phyloP scores from a whole-genome alignment of 2,888 invertebrate genomes.

The Lingula anatina region DNA sequence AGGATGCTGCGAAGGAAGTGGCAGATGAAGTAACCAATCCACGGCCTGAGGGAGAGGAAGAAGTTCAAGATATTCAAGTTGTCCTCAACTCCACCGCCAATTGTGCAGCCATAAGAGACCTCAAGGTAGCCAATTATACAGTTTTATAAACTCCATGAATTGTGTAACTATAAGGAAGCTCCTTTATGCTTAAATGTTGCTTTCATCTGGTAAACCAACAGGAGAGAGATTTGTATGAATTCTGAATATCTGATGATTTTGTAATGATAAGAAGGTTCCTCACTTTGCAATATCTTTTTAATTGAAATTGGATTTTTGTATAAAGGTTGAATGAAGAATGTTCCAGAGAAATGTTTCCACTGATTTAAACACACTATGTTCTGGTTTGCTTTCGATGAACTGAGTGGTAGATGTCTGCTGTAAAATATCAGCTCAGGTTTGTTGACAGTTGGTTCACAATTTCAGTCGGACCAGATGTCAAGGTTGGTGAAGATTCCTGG shows the following conservation, averaged over 20 bases:
- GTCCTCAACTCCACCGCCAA: slow-evolving; percentile 78
- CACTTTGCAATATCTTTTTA: no score
- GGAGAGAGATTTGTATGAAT: not conserved
- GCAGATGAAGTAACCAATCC: slow-evolving; percentile 95
- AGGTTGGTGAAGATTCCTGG: slow-evolving; percentile 91
- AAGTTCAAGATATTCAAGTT: slow-evolving; percentile 86
- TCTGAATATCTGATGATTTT: not conserved
- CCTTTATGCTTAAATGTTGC: no score
- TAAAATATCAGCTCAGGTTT: not conserved
- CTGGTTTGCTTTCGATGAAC: no score
- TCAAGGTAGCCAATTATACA: no score
- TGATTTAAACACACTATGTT: no score
- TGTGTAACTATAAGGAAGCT: no score
- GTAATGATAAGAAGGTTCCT: no score
- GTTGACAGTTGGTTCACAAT: slow-evolving; percentile 1
- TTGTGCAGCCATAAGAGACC: slow-evolving; percentile 73
- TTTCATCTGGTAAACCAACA: not conserved
- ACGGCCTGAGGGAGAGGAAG: slow-evolving; percentile 82
- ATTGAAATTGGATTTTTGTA: no score
- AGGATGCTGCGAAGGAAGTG: slow-evolving; percentile 87
- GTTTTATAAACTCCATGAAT: no score
- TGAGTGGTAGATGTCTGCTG: no score
- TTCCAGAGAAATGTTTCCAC: no score
- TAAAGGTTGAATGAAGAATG: no score
- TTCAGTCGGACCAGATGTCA: slow-evolving; percentile 86